phyloP scores from a whole-genome alignment of 2,113 vertebrate genomes.

The Gobiocypris rarus region DNA sequence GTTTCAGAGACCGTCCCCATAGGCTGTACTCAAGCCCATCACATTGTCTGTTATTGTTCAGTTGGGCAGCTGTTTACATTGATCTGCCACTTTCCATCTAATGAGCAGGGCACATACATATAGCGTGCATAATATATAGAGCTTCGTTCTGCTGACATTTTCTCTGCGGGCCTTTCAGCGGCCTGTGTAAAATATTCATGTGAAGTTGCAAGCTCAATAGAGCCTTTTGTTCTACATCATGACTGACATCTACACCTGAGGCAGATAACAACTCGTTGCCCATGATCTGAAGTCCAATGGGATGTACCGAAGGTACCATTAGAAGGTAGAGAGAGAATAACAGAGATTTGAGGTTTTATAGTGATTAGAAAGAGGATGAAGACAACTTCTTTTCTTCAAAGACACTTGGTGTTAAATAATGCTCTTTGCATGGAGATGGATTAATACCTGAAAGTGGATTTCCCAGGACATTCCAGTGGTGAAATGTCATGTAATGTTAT shows the following conservation, averaged over 20 bases:
- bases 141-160: conserved; percentile 36
- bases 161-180: conserved; percentile 21
- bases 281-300: conserved; percentile 3
- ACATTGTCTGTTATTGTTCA: conserved; percentile 23
- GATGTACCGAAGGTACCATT: neutral
- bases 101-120: neutral
- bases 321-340: neutral
- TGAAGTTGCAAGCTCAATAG: conserved; percentile 28
- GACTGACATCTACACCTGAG: conserved; percentile 50
- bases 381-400: neutral
- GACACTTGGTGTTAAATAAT: neutral
- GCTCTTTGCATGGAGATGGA: neutral
- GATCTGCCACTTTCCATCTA: conserved; percentile 25
- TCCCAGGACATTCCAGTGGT: neutral
- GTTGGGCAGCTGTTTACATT: conserved; percentile 21
- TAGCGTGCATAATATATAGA: neutral
- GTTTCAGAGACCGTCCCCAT: neutral
- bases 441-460: neutral
- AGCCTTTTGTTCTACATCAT: conserved; percentile 48
- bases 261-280: conserved; percentile 26
- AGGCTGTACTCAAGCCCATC: conserved; percentile 1
- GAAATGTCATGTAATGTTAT: conserved; percentile 9
- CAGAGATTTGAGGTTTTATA: conserved; percentile 1
- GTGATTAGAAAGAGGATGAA: neutral
- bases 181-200: conserved; percentile 50